Evolutionary conservation across 2,113 vertebrate genomes (phyloP), one percentile per base, ranked within the genome.

Genomic region (Apodemus sylvaticus): DNA sequence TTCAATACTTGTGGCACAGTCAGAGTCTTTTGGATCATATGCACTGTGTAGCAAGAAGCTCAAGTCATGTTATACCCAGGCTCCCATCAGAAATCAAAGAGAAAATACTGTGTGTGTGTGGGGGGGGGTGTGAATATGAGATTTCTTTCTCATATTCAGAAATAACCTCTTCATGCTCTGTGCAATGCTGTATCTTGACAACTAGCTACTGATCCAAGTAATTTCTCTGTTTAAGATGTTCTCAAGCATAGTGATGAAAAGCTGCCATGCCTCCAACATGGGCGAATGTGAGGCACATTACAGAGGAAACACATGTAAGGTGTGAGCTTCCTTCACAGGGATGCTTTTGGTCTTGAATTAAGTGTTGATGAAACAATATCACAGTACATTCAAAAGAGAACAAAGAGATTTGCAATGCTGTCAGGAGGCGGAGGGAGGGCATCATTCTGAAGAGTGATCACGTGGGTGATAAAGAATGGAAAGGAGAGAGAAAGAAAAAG

Each of bases 191-290:
- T 7, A 5, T n/a, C 60, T 78, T 74, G 5, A 5, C 1, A 3
- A 5, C 70, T 26, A 7, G 64, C 60, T 36, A 13, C 22, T 83
- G 24, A n/a, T 8, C 60, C 22, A 20, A 7, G 16, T 39, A 34
- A 45, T 51, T 39, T 39, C 24, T 7, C 83, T 76, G 17, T 55
- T 34, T 34, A n/a, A 55, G 1, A 26, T 11, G 2, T 5, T 51
- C 55, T 5, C 9, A 0, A 0, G 48, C 11, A 22, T 0, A n/a
- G 39, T 1, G 3, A 22, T 12, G 31, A 86, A 53, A 17, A 20
- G 9, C 81, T 58, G 29, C 13, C 60, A 1, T 5, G 5, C 26
- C 22, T n/a, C 31, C 17, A 58, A 14, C 22, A 58, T 17, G 70
- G 3, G 1, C 34, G 19, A 7, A 20, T 58, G n/a, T 10, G 5